Evolutionary conservation across 2,797 vertebrate species (phyloP).

Genomic region (Menidia menidia): DNA sequence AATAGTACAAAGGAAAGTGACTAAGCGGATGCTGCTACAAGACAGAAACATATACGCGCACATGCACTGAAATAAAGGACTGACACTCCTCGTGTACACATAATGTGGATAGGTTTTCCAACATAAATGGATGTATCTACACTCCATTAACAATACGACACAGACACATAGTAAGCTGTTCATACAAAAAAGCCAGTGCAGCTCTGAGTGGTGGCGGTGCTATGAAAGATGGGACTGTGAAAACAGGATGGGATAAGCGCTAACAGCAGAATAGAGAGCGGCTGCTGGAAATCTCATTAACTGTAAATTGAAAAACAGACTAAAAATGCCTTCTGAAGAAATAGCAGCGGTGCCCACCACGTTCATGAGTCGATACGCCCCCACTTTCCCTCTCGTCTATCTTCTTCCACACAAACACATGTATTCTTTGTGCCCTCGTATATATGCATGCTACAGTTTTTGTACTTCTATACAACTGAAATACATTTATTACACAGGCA

Average conservation of each 20-base stretch:
- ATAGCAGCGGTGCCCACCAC: conserved; percentile 52
- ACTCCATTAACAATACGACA: conserved; percentile 23
- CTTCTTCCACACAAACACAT: conserved; percentile 34
- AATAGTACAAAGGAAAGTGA: conserved; percentile 23
- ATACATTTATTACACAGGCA: conserved; percentile 31
- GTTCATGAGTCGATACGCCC: conserved; percentile 54
- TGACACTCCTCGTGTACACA: conserved; percentile 23
- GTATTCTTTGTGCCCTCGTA: background rate
- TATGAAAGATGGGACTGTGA: conserved; percentile 64
- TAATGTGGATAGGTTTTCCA: conserved; percentile 28
- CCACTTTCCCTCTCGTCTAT: conserved; percentile 10
- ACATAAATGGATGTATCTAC: conserved; percentile 26
- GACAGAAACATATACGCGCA: conserved; percentile 3
- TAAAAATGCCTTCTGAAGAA: conserved; percentile 60
- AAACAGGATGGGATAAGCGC: conserved; percentile 70
- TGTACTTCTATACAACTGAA: conserved; percentile 19
- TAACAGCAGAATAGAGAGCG: conserved; percentile 65
- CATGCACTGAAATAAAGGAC: conserved; percentile 12
- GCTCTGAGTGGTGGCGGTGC: conserved; percentile 60
- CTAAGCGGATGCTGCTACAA: conserved; percentile 24
- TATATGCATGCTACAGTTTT: conserved; percentile 27
- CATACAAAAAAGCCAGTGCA: conserved; percentile 72
- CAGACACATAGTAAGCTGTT: conserved; percentile 54
- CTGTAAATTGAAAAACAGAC: conserved; percentile 79
- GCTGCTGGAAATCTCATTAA: conserved; percentile 78